Base-by-base conservation (phyloP, 2,113 vertebrate species). In the Oryzias celebensis region DNA sequence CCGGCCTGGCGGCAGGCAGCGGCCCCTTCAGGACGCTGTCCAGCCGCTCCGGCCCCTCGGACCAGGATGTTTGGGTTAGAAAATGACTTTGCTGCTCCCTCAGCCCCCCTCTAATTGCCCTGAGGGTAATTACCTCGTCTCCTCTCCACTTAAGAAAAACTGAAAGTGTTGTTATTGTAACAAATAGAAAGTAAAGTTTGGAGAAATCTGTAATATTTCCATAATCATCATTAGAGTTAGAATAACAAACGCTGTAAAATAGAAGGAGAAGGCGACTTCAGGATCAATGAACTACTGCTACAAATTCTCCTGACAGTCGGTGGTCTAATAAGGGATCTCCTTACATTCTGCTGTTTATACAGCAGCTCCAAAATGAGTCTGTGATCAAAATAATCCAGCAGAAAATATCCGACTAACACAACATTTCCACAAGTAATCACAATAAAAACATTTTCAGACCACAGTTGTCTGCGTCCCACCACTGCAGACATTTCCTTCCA, bases 1-100 rank as follows among this genome's bases (percentile, higher is more conserved):
- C 80, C 81, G 31, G 63, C 59, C 50, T 76, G 75, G 66, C 76
- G 73, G 71, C 73, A 6, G 26, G 26, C 58, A 80, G 62, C 71
- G 65, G 75, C 86, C 80, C 86, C 80, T 85, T 75, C 81, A 68
- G 82, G 76, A 85, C 72, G 72, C 74, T 53, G 71, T 65, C 80
- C 85, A 75, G 79, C 76, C 80, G 43, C 80, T 78, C 65, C 68
- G 73, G 80, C 81, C 80, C 78, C 84, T 72, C 77, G 73, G 88
- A 90, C 86, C 90, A 92, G 91, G 90, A 92, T 92, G 91, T 91
- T 91, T 91, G 88, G 85, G 83, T 91, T 90, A 88, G 83, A 90
- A 90, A 91, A 92, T 89, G 87, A 92, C 89, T 91, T 87, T 83
- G 89, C 82, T 63, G 75, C 82, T 89, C 86, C 81, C 84, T 78